Percentiles rank a stretch among this genome's conserved stretches.
phyloP scores from a whole-genome alignment of 2,797 vertebrate genomes.

The Epinephelus awoara region DNA sequence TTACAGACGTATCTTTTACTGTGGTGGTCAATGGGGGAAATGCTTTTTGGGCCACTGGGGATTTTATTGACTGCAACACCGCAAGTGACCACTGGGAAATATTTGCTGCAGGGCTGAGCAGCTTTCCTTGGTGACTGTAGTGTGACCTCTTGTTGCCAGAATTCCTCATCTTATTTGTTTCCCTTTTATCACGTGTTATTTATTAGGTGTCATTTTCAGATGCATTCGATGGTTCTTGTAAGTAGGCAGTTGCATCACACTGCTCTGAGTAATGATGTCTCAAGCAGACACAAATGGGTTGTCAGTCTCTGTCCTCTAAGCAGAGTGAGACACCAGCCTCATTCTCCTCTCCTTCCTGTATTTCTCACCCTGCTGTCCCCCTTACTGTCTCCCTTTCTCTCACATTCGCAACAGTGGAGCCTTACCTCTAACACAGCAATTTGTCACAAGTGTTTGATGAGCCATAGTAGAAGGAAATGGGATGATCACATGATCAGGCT shows the following conservation, averaged over 20 bases:
- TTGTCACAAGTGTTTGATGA: conserved; percentile 59
- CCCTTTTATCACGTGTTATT: not conserved
- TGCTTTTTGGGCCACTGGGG: too few species aligned
- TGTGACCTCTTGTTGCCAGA: not conserved
- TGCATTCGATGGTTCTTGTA: conserved; percentile 13
- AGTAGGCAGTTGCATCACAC: conserved; percentile 16
- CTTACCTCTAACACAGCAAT: conserved; percentile 48
- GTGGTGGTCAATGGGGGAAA: too few species aligned
- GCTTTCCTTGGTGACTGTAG: too few species aligned
- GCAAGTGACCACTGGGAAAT: too few species aligned
- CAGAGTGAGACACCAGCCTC: conserved; percentile 10
- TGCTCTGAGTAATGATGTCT: conserved; percentile 48
- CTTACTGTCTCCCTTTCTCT: conserved; percentile 19
- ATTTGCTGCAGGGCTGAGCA: too few species aligned
- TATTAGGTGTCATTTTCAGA: conserved; percentile 4
- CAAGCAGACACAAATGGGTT: conserved; percentile 43
- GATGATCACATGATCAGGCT: conserved; percentile 47
- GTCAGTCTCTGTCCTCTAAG: conserved; percentile 40
- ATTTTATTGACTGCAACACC: too few species aligned
- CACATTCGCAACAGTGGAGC: conserved; percentile 26
- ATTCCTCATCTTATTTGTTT: not conserved
- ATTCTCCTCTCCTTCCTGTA: conserved; percentile 2
- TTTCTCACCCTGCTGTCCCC: conserved; percentile 10
- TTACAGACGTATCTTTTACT: too few species aligned
- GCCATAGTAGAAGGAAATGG: conserved; percentile 47